Evolutionary conservation across 2,113 vertebrate species (phyloP), one percentile per base, ranked within the genome.

Genomic region (Apodemus sylvaticus): DNA sequence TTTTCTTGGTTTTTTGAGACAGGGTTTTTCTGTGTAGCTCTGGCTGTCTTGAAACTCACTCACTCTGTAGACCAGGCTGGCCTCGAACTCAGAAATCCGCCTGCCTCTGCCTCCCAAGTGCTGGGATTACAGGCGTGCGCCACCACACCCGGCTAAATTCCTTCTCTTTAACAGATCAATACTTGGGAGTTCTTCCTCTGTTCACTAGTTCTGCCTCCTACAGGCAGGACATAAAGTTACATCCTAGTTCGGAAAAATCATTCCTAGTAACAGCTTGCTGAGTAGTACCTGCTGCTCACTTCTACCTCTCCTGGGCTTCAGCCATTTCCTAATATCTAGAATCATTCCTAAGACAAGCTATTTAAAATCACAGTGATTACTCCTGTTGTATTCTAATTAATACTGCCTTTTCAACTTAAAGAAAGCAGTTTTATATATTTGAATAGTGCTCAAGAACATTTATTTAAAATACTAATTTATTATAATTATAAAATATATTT

Each of bases 401-500:
- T 91, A 89, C 2, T 76, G 51, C 58, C 4, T 77, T 88, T 94
- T 71, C 51, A 88, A 48, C 53, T 91, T 88, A 62, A 83, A 31
- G 7, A 83, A 83, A n/a, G 8, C 83, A 83, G 39, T 82, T 96
- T 88, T n/a, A 89, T 51, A 71, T 60, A 94, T 92, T n/a, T 51
- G 71, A 62, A 94, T 9, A 81, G 10, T 91, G 66, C 24, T 90
- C 29, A 74, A 62, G 45, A n/a, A 73, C 7, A 68, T 89, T 77
- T 70, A 62, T 53, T 78, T 89, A 34, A 93, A 82, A 42, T 76
- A 68, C 64, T 68, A 29, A 29, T 13, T 64, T 68, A 34, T 14
- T 68, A 36, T 68, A 68, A 68, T 36, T 68, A 68, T 34, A 68
- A 68, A 68, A 68, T 68, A 5, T 68, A 68, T 16, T 68, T 68